phyloP scores from a whole-genome alignment of 1,140 invertebrate genomes.

The Matsumurasca onukii region DNA sequence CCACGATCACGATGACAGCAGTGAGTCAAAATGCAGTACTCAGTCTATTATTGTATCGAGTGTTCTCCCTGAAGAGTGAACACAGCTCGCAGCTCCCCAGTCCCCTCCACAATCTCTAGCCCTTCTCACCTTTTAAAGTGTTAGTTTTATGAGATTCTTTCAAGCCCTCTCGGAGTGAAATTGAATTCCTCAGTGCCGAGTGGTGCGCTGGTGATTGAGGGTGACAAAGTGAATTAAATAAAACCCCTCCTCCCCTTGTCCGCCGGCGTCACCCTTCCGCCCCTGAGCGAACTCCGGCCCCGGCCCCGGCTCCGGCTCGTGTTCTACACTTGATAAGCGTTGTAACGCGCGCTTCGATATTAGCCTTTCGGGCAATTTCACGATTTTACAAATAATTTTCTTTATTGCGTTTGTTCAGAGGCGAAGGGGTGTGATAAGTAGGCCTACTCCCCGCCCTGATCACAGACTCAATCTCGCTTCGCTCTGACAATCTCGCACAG shows the following conservation, averaged over 20 bases:
- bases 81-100: too few relatives aligned
- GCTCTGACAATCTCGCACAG: too few relatives aligned
- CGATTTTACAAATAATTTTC: constrained; percentile 32
- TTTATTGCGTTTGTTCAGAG: constrained; percentile 30
- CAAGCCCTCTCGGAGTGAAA: constrained; percentile 23
- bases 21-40: too few relatives aligned
- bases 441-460: too few relatives aligned
- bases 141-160: constrained; percentile 33
- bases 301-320: neutral
- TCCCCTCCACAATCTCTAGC: neutral
- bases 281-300: too few relatives aligned
- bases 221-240: constrained; percentile 36
- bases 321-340: constrained; percentile 22
- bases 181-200: constrained; percentile 29
- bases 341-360: constrained; percentile 19
- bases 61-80: neutral
- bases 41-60: too few relatives aligned
- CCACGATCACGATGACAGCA: too few relatives aligned
- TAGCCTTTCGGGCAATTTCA: constrained; percentile 32
- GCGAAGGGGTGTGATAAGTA: constrained; percentile 14
- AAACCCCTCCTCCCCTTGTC: constrained; percentile 20
- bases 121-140: constrained; percentile 30
- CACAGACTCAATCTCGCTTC: too few relatives aligned
- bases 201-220: constrained; percentile 28
- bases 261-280: too few relatives aligned